These are phyloP conservation scores for Choristoneura rosaceana DNA, from an alignment of 2,888 invertebrate species.

Conservation along the genomic window DNA sequence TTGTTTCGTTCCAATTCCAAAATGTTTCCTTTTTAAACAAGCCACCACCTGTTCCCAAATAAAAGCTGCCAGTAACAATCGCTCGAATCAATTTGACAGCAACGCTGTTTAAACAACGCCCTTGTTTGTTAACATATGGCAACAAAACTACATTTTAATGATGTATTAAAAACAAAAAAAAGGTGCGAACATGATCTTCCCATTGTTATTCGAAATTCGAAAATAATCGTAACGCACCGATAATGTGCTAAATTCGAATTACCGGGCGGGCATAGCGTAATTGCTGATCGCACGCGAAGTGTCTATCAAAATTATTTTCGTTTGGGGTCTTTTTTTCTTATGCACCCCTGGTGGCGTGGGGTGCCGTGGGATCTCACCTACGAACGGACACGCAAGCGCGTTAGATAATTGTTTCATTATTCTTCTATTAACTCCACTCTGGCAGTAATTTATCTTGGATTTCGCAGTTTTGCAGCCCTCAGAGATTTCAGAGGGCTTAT, in stretches of 20 bases:
- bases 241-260: constrained; percentile 83
- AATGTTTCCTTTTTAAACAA: constrained; percentile 12
- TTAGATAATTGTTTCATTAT: constrained; percentile 84
- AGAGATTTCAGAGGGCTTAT: constrained; percentile 27
- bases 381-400: constrained; percentile 72
- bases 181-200: constrained; percentile 76
- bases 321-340: constrained; percentile 74
- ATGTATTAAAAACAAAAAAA: constrained; percentile 59
- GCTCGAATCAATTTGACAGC: constrained; percentile 11
- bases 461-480: constrained; percentile 39
- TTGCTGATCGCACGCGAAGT: constrained; percentile 81
- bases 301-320: constrained; percentile 84
- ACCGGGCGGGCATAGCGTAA: constrained; percentile 67
- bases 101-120: constrained; percentile 34
- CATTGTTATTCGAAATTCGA: constrained; percentile 62
- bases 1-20: constrained; percentile 5
- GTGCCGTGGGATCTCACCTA: constrained; percentile 62
- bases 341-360: constrained; percentile 66
- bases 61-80: constrained; percentile 18
- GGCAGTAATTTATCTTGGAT: constrained; percentile 68
- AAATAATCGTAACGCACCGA: constrained; percentile 76
- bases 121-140: constrained; percentile 50
- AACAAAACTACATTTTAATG: constrained; percentile 69
- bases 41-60: constrained; percentile 26
- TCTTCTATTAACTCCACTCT: constrained; percentile 82